Percentiles rank a stretch among this genome's conserved stretches.
phyloP scores from a whole-genome alignment of 2,113 vertebrate genomes.

The Ploceus nigricollis region DNA sequence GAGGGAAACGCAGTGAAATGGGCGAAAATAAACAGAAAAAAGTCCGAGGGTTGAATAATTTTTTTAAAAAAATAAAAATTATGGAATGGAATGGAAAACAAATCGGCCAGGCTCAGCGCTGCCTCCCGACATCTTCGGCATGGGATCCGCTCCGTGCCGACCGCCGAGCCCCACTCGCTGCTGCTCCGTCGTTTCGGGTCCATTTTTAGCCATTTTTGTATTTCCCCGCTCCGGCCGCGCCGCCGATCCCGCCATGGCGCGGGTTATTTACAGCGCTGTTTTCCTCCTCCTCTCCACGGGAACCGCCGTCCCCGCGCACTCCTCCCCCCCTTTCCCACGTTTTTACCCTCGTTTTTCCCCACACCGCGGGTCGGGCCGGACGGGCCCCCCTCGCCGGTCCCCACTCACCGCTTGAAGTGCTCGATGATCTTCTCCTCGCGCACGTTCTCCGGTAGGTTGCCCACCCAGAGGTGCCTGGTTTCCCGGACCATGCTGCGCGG shows the following conservation, averaged over 20 bases:
- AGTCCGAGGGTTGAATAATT: neutral
- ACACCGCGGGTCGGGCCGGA: neutral
- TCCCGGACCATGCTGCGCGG: conserved; percentile 95
- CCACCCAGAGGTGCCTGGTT: conserved; percentile 99
- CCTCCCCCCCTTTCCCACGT: neutral
- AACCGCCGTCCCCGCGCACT: neutral
- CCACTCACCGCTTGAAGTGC: conserved; percentile 98
- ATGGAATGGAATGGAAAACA: neutral
- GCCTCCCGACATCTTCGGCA: neutral
- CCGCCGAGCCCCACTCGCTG: neutral
- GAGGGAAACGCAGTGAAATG: neutral
- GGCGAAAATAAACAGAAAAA: neutral
- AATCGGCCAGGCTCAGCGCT: neutral
- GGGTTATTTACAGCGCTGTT: neutral
- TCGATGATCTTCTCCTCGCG: conserved; percentile 99
- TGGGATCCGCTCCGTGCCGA: neutral
- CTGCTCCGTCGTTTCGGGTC: neutral
- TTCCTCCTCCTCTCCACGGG: neutral
- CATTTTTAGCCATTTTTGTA: neutral
- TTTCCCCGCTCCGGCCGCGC: neutral
- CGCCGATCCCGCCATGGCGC: neutral
- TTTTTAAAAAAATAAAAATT: too few species aligned
- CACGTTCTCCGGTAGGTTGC: conserved; percentile 99
- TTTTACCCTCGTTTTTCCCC: neutral
- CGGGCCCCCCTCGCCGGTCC: neutral